phyloP scores from a whole-genome alignment of 2,888 invertebrate genomes.

The Neoitamus cyanurus region DNA sequence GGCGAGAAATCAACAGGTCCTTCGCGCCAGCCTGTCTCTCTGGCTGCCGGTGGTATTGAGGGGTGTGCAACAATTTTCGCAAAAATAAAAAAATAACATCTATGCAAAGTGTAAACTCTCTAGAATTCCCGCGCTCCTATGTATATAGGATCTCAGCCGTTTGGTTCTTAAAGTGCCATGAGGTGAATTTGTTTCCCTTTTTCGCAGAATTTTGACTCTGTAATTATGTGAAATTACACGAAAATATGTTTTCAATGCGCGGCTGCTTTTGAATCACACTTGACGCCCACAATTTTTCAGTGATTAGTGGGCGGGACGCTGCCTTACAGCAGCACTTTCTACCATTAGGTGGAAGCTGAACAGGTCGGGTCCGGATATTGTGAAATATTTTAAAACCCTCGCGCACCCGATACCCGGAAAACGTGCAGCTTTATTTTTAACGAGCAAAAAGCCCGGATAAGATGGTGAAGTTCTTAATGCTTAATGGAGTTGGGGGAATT shows the following conservation, averaged over 20 bases:
- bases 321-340: not conserved
- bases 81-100: not conserved
- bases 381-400: not conserved
- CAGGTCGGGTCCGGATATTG: not conserved
- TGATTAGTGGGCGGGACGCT: not conserved
- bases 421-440: not conserved
- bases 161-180: not conserved
- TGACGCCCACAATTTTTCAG: not conserved
- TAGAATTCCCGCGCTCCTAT: not conserved
- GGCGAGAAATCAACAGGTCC: not conserved
- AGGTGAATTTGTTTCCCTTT: not conserved
- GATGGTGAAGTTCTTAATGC: not conserved
- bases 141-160: not conserved
- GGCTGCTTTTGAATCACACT: not conserved
- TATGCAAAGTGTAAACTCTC: not conserved
- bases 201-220: not conserved
- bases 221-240: not conserved
- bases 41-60: not conserved
- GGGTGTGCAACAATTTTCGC: not conserved
- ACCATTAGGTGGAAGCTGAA: not conserved
- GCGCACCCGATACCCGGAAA: not conserved
- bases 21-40: not conserved
- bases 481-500: not conserved
- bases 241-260: not conserved
- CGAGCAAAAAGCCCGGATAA: not conserved